Base-by-base conservation (phyloP, 2,888 invertebrate species). In the Heteromyza rotundicornis region DNA sequence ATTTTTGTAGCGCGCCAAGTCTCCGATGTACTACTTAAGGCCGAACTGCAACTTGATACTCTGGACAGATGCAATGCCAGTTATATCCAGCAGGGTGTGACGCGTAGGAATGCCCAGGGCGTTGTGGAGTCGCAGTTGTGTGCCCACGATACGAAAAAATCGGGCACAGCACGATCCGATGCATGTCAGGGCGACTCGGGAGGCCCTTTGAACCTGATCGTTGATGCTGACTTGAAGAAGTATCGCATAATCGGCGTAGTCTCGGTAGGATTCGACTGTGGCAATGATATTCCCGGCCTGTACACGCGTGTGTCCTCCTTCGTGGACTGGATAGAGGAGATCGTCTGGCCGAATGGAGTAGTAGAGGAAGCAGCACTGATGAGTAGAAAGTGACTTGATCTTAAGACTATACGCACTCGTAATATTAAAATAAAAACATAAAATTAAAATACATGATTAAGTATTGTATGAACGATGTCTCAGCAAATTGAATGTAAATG, bases 111-210 rank as follows among this genome's bases (percentile, higher is more conserved):
- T 2, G 49, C 66, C 7, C 14, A 64, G 0, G 80, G 80, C 19
- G 62, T 79, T 10, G 66, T 63, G 14, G 49, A 62, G 1, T 59
- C 71, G 1, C 68, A 74, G 55, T 3, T 79, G 8, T 79, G 79
- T 59, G 79, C 79, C 2, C 66, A 64, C 0, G 80, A 79, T 23
- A 64, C 52, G 0, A 17, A 47, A 20, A 20, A 20, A 14, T 5
- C 19, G 47, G n/a, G n/a, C n/a, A n/a, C n/a, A n/a, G n/a, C n/a
- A n/a, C n/a, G n/a, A n/a, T n/a, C 64, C 58, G 82, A 81, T 60
- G 75, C 81, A 8, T 82, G 82, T 35, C 67, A 71, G 52, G 82
- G 82, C 1, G 81, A 82, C 53, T 80, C 80, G 0, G 82, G 81
- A 1, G 82, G 82, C 0, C 82, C 82, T 1, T 59, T 82, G 44